phyloP scores from a whole-genome alignment of 2,113 vertebrate species.

The Anhinga rufa region DNA sequence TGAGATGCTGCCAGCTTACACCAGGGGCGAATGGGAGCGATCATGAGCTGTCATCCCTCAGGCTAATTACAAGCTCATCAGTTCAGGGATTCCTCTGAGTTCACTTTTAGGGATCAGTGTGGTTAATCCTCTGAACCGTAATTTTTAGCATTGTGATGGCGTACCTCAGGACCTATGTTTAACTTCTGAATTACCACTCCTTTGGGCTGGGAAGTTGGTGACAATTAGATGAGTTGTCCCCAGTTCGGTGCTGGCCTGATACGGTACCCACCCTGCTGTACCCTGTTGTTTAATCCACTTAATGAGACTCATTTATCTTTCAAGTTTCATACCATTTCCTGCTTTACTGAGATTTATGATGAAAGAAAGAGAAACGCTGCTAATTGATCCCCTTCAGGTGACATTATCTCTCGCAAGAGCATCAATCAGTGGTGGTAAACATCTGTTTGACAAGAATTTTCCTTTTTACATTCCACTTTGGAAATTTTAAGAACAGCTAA shows the following conservation, averaged over 20 bases:
- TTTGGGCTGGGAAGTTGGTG: not conserved
- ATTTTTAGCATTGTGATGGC: not conserved
- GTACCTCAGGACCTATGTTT: not conserved
- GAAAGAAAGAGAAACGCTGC: not conserved
- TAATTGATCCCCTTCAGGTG: slow-evolving; percentile 16
- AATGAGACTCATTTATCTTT: slow-evolving; percentile 29
- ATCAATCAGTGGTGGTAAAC: not conserved
- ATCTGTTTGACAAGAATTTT: not conserved
- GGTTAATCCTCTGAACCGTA: not conserved
- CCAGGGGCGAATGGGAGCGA: accelerated
- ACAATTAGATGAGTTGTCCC: not conserved
- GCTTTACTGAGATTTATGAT: not conserved
- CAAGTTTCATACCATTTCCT: slow-evolving; percentile 14
- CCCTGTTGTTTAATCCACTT: not conserved
- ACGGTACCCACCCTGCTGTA: not conserved
- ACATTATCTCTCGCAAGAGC: not conserved
- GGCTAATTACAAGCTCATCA: not conserved
- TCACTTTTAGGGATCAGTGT: not conserved
- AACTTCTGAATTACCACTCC: not conserved
- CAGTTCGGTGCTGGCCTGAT: not conserved
- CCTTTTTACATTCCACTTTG: not conserved
- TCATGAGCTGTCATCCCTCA: not conserved
- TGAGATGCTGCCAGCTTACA: not conserved
- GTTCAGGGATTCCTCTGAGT: slow-evolving; percentile 5
- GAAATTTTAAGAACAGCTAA: not conserved